Base-by-base conservation (phyloP, 2,113 vertebrate species). In the Proterorhinus semilunaris region DNA sequence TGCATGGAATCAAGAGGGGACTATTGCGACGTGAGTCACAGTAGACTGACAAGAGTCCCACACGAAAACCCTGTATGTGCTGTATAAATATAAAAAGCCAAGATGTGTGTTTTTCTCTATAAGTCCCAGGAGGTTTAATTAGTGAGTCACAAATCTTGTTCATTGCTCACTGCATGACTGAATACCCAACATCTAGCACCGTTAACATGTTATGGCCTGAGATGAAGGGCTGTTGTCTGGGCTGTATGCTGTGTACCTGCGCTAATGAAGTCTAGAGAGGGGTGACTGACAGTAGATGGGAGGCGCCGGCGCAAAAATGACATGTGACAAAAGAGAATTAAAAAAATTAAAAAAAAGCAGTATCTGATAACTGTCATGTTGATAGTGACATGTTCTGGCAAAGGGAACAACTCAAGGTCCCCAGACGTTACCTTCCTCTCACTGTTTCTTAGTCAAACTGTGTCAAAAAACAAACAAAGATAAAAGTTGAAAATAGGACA, bases 61-160 rank as follows among this genome's bases (percentile, higher is more conserved):
- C 55, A 42, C 6, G 3, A 21, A 58, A 58, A 58, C 5, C 6
- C 58, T 16, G 44, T 53, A 9, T 5, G 27, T 42, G 42, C 55
- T 21, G 43, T 57, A 55, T 46, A 44, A 46, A 36, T 8, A 17
- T 52, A 5, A 44, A n/a, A 3, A 3, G 49, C 59, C 68, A 45
- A 45, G 6, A 8, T 67, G 21, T 68, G 50, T 6, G 47, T 43
- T 49, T 47, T 79, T 36, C 4, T 36, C 27, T 36, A 36, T 62
- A 55, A 75, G 62, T 58, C 83, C 74, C 81, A 67, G 54, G 77
- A 65, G 83, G 79, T 64, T 8, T 75, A 79, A 88, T 88, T 80
- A 86, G 42, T 17, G 69, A 74, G 69, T 68, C 66, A 67, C 65
- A 52, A 62, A 54, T 44, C n/a, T 17, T 2, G 45, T 54, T 64